A percentile compares a stretch with the other conserved stretches of the same genome.
Evolutionary conservation across 2,113 vertebrate species (phyloP).

Genomic region (Sinocyclocheilus rhinocerous): DNA sequence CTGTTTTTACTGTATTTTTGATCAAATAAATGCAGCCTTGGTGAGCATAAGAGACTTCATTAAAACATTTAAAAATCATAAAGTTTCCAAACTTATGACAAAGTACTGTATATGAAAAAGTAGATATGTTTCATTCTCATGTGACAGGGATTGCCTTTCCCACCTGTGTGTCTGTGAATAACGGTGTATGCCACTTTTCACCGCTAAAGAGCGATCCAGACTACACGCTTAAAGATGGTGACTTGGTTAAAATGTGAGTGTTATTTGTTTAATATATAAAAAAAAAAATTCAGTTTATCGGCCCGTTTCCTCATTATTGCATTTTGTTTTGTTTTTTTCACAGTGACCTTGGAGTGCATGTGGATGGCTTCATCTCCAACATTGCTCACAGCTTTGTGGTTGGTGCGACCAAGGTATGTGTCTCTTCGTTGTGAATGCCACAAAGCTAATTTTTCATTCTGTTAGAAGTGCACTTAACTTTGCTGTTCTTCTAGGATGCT

Average conservation of each 20-base stretch:
- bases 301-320: background rate
- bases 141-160: conserved; percentile 92
- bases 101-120: too few relatives aligned
- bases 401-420: conserved; percentile 81
- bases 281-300: background rate
- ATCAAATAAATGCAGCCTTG: background rate
- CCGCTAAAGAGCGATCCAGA: conserved; percentile 96
- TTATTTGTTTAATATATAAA: background rate
- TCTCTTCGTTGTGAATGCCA: background rate
- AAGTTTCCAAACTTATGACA: too few relatives aligned
- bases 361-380: conserved; percentile 94
- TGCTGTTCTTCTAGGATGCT: conserved; percentile 77
- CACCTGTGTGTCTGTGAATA: conserved; percentile 96
- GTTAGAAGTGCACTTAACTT: background rate
- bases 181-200: conserved; percentile 97
- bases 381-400: conserved; percentile 92
- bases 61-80: conserved; percentile 60
- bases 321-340: background rate
- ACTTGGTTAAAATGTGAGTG: conserved; percentile 94
- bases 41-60: background rate
- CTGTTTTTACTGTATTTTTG: background rate
- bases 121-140: conserved; percentile 34
- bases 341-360: conserved; percentile 93
- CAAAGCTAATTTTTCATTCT: background rate
- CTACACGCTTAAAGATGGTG: conserved; percentile 90